Conservation (phyloP, 1,140 invertebrate species). For the Sipha flava region DNA sequence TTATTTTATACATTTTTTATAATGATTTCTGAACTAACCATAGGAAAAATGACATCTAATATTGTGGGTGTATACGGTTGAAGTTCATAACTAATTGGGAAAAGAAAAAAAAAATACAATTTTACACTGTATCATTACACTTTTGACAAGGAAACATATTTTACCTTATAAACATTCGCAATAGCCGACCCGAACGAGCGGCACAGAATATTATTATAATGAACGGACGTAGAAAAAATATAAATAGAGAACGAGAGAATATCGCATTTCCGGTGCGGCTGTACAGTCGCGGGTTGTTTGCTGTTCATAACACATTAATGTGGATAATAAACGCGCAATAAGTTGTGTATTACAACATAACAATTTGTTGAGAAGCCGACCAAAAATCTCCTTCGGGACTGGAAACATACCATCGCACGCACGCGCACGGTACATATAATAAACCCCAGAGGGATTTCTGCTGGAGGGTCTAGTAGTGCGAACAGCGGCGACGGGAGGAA, state of each 20-base stretch:
- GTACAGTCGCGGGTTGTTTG: too few species aligned
- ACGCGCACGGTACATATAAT: too few species aligned
- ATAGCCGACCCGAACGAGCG: neutral
- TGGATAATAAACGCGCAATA: too few species aligned
- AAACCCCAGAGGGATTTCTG: neutral
- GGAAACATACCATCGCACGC: too few species aligned
- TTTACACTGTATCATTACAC: neutral
- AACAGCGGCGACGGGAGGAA: neutral
- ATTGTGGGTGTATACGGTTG: neutral
- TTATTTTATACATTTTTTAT: neutral
- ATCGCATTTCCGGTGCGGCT: too few species aligned
- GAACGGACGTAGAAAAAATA: too few species aligned
- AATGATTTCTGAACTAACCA: neutral
- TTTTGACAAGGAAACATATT: neutral
- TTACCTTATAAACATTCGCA: neutral
- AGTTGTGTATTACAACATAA: too few species aligned
- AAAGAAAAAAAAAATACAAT: neutral
- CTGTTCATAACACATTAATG: too few species aligned
- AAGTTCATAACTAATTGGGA: neutral
- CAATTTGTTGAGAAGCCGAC: neutral
- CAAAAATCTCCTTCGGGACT: neutral
- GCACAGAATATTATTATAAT: too few species aligned
- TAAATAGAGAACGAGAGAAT: too few species aligned
- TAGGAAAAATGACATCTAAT: neutral
- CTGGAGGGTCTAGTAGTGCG: neutral